Evolutionary conservation across 2,888 invertebrate species (phyloP).

Genomic region (Cheilosia variabilis): DNA sequence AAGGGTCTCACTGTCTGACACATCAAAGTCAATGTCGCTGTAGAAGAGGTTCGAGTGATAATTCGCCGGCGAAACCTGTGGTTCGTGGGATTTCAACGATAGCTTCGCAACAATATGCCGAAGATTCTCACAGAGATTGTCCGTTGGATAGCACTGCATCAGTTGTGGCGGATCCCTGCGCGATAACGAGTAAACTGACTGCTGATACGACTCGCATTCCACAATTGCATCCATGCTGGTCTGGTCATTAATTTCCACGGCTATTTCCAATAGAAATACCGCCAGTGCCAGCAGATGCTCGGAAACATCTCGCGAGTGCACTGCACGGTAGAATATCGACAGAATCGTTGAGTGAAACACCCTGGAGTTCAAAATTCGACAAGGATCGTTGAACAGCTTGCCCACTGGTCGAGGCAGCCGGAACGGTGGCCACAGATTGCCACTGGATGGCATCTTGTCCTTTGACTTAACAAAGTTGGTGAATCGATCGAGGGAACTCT

Average conservation of each 20-base stretch:
- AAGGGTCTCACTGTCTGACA: slow-evolving; percentile 86
- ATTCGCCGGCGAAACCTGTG: slow-evolving; percentile 85
- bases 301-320: slow-evolving; percentile 89
- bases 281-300: slow-evolving; percentile 95
- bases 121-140: slow-evolving; percentile 90
- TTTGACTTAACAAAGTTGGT: slow-evolving; percentile 89
- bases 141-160: slow-evolving; percentile 88
- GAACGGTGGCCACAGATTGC: slow-evolving; percentile 92
- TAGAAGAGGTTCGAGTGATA: slow-evolving; percentile 86
- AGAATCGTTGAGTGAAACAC: slow-evolving; percentile 86
- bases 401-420: slow-evolving; percentile 88
- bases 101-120: slow-evolving; percentile 88
- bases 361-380: slow-evolving; percentile 82
- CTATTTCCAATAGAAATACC: slow-evolving; percentile 94
- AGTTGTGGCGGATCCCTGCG: slow-evolving; percentile 82
- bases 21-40: slow-evolving; percentile 91
- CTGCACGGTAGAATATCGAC: slow-evolving; percentile 93
- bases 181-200: slow-evolving; percentile 78
- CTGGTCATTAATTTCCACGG: slow-evolving; percentile 84
- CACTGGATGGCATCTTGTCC: slow-evolving; percentile 85
- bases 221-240: slow-evolving; percentile 78
- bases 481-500: slow-evolving; percentile 96
- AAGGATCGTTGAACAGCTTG: slow-evolving; percentile 88
- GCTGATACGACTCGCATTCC: slow-evolving; percentile 79
- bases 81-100: slow-evolving; percentile 85